Percentiles rank a stretch among this genome's conserved stretches.
Evolutionary conservation across 2,113 vertebrate species (phyloP).

Genomic region (Theristicus caerulescens): DNA sequence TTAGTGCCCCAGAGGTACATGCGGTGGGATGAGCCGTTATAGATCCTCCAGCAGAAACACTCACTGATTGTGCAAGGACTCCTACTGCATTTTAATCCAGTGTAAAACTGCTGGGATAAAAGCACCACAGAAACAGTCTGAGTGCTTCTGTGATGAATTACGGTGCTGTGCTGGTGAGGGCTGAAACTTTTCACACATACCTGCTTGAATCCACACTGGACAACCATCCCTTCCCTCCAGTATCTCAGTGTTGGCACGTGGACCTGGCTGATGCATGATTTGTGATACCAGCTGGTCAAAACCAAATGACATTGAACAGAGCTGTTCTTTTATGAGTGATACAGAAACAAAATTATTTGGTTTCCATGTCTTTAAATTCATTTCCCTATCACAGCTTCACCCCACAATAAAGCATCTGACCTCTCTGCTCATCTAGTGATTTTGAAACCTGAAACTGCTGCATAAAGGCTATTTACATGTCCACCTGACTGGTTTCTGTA

Average conservation of each 20-base stretch:
- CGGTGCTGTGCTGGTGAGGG: not conserved
- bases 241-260: too few relatives aligned
- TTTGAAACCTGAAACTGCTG: not conserved
- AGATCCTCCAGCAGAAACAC: not conserved
- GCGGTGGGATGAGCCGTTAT: fast-evolving
- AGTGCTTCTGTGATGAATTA: not conserved
- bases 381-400: not conserved
- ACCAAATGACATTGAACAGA: not conserved
- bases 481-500: not conserved
- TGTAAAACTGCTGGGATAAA: not conserved
- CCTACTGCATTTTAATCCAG: not conserved
- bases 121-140: not conserved
- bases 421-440: not conserved
- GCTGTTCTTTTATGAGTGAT: not conserved
- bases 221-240: not conserved
- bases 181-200: not conserved
- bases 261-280: not conserved
- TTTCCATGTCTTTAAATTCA: not conserved
- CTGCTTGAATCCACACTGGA: not conserved
- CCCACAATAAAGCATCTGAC: not conserved
- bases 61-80: not conserved
- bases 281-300: not conserved
- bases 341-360: not conserved
- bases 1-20: not conserved
- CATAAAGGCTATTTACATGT: not conserved